Evolutionary conservation across 1,140 invertebrate species (phyloP), one percentile per base, ranked within the genome.

Genomic region (Atopsyche davidsoni): DNA sequence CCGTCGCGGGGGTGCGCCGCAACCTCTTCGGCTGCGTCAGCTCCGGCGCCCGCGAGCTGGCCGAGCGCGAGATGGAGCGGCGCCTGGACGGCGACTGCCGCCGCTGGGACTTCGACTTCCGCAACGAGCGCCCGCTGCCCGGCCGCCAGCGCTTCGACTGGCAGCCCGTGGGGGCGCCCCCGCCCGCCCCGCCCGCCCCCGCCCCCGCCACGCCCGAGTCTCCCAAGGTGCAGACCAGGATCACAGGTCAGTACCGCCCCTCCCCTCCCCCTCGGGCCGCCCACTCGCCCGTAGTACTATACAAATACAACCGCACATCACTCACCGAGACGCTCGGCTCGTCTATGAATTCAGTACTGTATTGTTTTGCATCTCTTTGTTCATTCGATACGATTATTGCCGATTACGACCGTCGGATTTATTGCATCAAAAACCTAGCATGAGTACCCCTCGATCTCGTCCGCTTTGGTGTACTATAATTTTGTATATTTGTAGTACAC

Each of bases 41-140:
- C 41, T 60, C 66, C 46, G 67, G 64, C 1, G 70, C 71, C 43
- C 64, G 67, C 31, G 55, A 68, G 40, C 67, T 72, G 49, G 65
- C 65, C 13, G 68, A 73, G 46, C 58, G 65, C 43, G 70, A 73
- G 35, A 46, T 73, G 36, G 62, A 65, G 4, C 60, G 64, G 19
- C 68, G 71, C 42, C 53, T 68, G 19, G 68, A 71, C 46, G 35
- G 68, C 21, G 67, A 69, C 50, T 72, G 67, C 46, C 64, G 69
- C 41, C 62, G 65, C 63, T 73, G 69, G 69, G 69, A 64, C 11
- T 73, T 72, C 46, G 69, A 73, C 50, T 73, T 73, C 48, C 65
- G 66, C 2, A 66, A 67, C 41, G 70, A 72, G 49, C 61, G 63
- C 40, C 70, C 70, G 18, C 46, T 73, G 45, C 62, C 67, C 4